These are phyloP conservation scores for Portunus trituberculatus DNA, from an alignment of 1,140 invertebrate species.

Conservation along the genomic window DNA sequence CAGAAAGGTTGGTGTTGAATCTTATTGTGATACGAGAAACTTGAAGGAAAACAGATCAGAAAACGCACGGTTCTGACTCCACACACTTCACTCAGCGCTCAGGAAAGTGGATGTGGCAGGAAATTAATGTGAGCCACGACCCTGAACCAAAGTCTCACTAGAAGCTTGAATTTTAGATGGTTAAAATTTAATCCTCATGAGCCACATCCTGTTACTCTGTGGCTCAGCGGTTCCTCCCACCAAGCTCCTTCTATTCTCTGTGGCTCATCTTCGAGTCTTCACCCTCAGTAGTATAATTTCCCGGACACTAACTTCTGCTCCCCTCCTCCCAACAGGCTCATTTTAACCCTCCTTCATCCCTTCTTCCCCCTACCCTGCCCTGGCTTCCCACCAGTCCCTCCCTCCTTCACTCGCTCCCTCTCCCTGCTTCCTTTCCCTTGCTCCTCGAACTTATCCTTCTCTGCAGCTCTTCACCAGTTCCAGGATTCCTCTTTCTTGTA, in stretches of 20 bases:
- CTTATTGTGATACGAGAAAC: neutral
- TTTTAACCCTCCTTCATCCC: neutral
- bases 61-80: neutral
- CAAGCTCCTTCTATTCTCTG: neutral
- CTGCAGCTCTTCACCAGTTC: neutral
- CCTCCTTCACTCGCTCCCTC: neutral
- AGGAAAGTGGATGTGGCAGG: neutral
- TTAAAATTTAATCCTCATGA: neutral
- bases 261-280: conserved; percentile 18
- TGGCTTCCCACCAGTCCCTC: neutral
- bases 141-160: neutral
- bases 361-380: conserved; percentile 1
- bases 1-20: neutral
- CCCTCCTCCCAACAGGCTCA: neutral
- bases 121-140: neutral
- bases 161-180: neutral
- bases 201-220: neutral
- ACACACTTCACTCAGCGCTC: neutral
- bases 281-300: conserved; percentile 22
- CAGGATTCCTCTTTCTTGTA: neutral
- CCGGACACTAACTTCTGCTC: conserved; percentile 18
- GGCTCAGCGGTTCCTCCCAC: neutral
- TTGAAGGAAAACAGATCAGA: neutral
- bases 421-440: neutral
- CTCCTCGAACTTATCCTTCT: neutral